Evolutionary conservation across 1,140 invertebrate species (phyloP).

Genomic region (Diprion similis): DNA sequence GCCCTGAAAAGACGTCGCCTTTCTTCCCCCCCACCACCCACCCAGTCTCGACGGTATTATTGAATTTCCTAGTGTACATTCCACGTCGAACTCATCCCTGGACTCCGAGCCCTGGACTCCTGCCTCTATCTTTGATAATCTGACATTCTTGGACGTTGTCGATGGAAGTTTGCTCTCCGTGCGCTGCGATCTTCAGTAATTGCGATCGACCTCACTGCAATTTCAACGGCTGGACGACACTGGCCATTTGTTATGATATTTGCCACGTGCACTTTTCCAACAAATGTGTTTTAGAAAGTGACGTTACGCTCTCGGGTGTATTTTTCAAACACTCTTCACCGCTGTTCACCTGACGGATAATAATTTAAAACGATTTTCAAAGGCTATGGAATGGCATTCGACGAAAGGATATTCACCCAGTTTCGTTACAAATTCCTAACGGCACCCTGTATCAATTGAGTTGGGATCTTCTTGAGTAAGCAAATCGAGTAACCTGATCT

Average conservation of each 20-base stretch:
- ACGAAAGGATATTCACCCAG: not conserved
- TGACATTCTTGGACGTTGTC: not conserved
- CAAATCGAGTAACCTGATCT: conserved; percentile 36
- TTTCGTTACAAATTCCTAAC: conserved; percentile 32
- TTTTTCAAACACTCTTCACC: no score
- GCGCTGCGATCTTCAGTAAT: not conserved
- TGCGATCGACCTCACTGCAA: not conserved
- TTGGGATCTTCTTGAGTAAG: conserved; percentile 37
- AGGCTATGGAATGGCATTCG: no score
- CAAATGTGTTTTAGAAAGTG: no score
- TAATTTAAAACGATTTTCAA: no score
- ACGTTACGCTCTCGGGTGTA: no score
- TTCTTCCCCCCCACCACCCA: not conserved
- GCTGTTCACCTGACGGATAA: no score
- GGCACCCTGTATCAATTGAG: conserved; percentile 28
- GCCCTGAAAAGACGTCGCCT: conserved; percentile 7
- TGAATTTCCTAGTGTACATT: conserved; percentile 30
- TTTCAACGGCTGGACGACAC: no score
- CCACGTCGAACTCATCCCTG: conserved; percentile 31
- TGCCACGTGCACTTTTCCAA: no score
- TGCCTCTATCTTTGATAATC: conserved; percentile 4
- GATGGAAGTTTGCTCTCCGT: not conserved
- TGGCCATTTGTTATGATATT: no score
- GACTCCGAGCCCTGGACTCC: conserved; percentile 26
- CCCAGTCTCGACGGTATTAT: conserved; percentile 20